Conservation (phyloP, 2,797 vertebrate genomes). For the Alfaro cultratus region DNA sequence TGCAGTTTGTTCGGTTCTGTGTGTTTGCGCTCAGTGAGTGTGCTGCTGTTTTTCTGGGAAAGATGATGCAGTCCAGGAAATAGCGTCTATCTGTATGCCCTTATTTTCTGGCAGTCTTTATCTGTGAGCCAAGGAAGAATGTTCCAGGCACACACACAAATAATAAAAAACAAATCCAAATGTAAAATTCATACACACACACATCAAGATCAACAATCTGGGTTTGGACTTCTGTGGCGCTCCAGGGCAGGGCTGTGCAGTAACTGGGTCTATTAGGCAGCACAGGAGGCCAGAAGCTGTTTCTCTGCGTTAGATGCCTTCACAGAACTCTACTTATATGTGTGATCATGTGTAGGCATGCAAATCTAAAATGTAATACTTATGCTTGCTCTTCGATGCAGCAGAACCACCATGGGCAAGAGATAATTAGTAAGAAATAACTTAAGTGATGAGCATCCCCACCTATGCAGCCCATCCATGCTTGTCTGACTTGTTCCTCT, state of each 20-base stretch:
- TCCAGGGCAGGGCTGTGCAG: slow-evolving; percentile 51
- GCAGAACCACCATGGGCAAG: slow-evolving; percentile 35
- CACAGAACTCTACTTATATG: slow-evolving; percentile 22
- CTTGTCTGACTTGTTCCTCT: slow-evolving; percentile 32
- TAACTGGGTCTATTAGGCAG: slow-evolving; percentile 80
- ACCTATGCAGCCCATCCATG: slow-evolving; percentile 31
- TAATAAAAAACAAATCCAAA: slow-evolving; percentile 3
- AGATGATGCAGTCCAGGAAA: slow-evolving; percentile 17
- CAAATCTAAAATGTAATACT: slow-evolving; percentile 12
- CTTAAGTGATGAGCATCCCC: slow-evolving; percentile 34
- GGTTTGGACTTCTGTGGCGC: slow-evolving; percentile 41
- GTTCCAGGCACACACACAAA: slow-evolving; percentile 21
- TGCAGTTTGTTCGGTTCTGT: background rate
- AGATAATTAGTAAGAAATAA: slow-evolving; percentile 52
- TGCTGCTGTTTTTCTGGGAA: slow-evolving; percentile 19
- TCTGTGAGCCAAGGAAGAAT: slow-evolving; percentile 33
- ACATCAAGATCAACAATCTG: slow-evolving; percentile 24
- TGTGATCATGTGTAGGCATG: slow-evolving; percentile 21
- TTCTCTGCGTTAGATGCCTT: slow-evolving; percentile 59
- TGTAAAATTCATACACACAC: slow-evolving; percentile 31
- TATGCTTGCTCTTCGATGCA: slow-evolving; percentile 16
- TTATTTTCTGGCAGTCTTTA: slow-evolving; percentile 36
- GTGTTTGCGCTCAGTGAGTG: background rate
- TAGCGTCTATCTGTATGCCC: slow-evolving; percentile 38
- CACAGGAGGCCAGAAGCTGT: slow-evolving; percentile 75